Conservation (phyloP, 2,113 vertebrate genomes). For the Sprattus sprattus region DNA sequence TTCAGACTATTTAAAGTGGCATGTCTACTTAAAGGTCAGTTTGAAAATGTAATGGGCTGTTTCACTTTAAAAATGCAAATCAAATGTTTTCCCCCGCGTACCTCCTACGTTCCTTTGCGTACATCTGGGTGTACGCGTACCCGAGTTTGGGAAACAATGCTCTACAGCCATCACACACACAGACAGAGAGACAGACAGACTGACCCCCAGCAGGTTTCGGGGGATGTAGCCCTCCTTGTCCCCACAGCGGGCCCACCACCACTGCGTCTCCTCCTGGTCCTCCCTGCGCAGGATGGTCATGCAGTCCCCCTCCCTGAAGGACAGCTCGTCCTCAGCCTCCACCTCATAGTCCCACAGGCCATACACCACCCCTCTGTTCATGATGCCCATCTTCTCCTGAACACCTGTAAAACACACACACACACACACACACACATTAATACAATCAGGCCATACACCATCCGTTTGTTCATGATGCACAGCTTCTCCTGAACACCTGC, state of each 20-base stretch:
- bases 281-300: slow-evolving; percentile 83
- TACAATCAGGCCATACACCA: neutral
- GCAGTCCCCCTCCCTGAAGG: slow-evolving; percentile 84
- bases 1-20: too few relatives aligned
- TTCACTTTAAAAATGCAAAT: too few relatives aligned
- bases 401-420: slow-evolving; percentile 73
- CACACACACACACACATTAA: neutral
- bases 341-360: slow-evolving; percentile 87
- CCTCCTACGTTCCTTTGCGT: too few relatives aligned
- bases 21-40: too few relatives aligned
- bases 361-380: slow-evolving; percentile 93
- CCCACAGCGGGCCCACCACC: slow-evolving; percentile 90
- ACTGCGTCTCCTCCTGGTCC: slow-evolving; percentile 81
- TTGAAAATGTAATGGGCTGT: too few relatives aligned
- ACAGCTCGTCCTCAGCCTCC: slow-evolving; percentile 81
- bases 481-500: neutral
- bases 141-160: too few relatives aligned
- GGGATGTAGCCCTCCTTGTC: slow-evolving; percentile 88
- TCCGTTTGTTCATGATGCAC: neutral
- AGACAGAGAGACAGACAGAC: slow-evolving; percentile 39
- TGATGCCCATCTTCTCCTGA: slow-evolving; percentile 97
- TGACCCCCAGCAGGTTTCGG: slow-evolving; percentile 90
- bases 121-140: too few relatives aligned
- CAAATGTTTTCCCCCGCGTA: too few relatives aligned
- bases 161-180: neutral